phyloP scores from a whole-genome alignment of 2,888 invertebrate genomes.

The Leucoma salicis region DNA sequence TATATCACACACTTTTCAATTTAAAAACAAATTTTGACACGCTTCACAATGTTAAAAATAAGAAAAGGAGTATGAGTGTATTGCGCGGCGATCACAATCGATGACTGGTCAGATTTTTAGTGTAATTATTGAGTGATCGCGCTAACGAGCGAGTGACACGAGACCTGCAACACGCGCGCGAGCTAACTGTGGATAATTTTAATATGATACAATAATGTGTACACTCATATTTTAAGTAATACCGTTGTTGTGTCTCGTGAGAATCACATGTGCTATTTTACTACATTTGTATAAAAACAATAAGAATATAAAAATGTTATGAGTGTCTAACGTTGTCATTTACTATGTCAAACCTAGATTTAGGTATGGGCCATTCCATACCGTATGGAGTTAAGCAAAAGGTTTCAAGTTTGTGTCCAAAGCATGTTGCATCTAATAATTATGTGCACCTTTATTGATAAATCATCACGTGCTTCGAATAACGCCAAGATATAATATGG shows the following conservation, averaged over 20 bases:
- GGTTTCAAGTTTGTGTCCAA: too few species aligned
- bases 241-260: not conserved
- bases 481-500: too few species aligned
- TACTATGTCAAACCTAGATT: too few species aligned
- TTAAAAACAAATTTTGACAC: not conserved
- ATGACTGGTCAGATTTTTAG: not conserved
- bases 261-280: not conserved
- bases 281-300: not conserved
- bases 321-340: too few species aligned
- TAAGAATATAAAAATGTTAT: too few species aligned
- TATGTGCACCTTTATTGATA: too few species aligned
- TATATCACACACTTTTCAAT: not conserved
- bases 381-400: too few species aligned
- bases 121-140: not conserved
- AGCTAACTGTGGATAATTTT: not conserved
- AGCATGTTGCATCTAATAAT: too few species aligned
- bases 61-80: not conserved
- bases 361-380: too few species aligned
- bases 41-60: not conserved
- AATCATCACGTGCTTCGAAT: too few species aligned
- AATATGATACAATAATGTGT: not conserved
- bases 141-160: constrained; percentile 9
- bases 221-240: not conserved
- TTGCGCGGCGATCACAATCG: not conserved
- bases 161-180: not conserved